Conservation (phyloP, 2,888 invertebrate genomes). For the Pogonocherus hispidulus region DNA sequence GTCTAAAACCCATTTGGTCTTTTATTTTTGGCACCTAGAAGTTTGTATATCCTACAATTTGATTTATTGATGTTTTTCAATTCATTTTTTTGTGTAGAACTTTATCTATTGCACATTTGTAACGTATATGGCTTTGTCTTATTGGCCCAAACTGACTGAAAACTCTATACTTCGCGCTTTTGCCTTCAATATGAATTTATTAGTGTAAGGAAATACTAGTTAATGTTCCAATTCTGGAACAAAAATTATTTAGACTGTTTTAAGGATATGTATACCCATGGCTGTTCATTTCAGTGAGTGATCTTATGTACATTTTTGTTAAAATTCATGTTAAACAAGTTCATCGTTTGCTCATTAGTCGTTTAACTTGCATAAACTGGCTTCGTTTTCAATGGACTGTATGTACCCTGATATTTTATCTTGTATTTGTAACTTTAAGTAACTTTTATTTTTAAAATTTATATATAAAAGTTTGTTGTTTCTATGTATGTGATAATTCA, state of each 20-base stretch:
- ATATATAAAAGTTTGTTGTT: conserved; percentile 34
- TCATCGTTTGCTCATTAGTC: conserved; percentile 31
- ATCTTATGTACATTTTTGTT: conserved; percentile 43
- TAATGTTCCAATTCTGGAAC: conserved; percentile 32
- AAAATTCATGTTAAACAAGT: conserved; percentile 37
- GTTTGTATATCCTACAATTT: too few relatives aligned
- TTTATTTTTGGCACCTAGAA: too few relatives aligned
- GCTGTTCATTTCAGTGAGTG: conserved; percentile 40
- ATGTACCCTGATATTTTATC: conserved; percentile 35
- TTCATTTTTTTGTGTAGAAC: too few relatives aligned
- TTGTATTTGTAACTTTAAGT: conserved; percentile 27
- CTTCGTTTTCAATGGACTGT: conserved; percentile 36
- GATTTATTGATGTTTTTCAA: too few relatives aligned
- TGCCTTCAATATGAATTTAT: conserved; percentile 30
- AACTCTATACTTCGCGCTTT: conserved; percentile 39
- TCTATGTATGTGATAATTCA: conserved; percentile 42
- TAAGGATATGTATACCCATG: conserved; percentile 32
- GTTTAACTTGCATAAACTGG: conserved; percentile 24
- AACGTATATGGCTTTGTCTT: too few relatives aligned
- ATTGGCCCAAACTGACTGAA: conserved; percentile 33
- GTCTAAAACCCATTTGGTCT: too few relatives aligned
- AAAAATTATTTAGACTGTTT: conserved; percentile 34
- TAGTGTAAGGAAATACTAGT: conserved; percentile 32
- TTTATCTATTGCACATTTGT: too few relatives aligned
- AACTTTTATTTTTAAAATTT: conserved; percentile 32